These are phyloP conservation scores for Corythaeola cristata DNA, from an alignment of 2,113 vertebrate species.

Conservation along the genomic window DNA sequence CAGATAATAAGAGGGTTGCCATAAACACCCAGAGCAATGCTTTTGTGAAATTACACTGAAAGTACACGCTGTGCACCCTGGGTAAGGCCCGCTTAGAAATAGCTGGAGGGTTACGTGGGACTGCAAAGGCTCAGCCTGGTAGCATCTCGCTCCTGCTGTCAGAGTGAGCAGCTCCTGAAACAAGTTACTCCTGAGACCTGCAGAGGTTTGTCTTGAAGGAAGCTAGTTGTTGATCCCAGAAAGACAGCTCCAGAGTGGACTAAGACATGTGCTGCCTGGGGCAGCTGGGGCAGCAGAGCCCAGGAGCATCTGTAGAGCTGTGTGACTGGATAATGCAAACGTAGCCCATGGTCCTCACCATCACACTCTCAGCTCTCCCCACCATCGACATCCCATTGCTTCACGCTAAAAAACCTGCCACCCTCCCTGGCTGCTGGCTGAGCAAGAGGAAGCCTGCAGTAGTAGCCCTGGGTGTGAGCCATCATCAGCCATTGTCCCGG, in stretches of 20 bases:
- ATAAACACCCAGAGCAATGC: neutral
- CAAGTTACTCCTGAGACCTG: neutral
- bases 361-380: neutral
- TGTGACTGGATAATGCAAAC: neutral
- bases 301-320: neutral
- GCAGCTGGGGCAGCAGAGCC: neutral
- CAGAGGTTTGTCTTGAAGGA: neutral
- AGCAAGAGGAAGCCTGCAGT: neutral
- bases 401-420: neutral
- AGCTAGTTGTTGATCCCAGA: neutral
- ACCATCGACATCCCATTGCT: neutral
- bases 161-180: neutral
- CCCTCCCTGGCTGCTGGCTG: neutral
- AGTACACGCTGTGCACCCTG: neutral
- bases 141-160: neutral
- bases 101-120: neutral
- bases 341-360: neutral
- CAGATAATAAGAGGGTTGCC: neutral
- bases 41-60: neutral
- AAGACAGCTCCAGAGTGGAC: neutral
- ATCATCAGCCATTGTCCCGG: neutral
- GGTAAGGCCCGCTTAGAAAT: neutral
- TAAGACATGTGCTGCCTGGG: rapidly evolving
- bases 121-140: neutral
- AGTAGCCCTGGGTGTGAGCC: neutral